Conservation (phyloP, 2,797 vertebrate genomes). For the Vespertilio murinus region DNA sequence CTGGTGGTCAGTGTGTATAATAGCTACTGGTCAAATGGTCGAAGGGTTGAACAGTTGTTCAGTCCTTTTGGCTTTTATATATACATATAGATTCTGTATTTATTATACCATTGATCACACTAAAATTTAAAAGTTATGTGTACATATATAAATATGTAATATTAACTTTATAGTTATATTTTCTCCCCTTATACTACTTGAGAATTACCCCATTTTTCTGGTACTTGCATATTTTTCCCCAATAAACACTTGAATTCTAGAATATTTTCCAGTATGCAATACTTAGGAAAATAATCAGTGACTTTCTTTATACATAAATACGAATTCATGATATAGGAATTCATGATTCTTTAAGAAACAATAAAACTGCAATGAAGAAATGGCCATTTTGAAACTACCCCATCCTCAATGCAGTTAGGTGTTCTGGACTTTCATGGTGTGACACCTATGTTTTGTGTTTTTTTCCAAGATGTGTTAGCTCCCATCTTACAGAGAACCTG, state of each 20-base stretch:
- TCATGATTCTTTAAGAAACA: not conserved
- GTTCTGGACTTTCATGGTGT: not conserved
- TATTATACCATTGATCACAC: not conserved
- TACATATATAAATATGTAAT: not conserved
- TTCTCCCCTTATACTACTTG: not conserved
- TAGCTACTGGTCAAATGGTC: too few relatives aligned
- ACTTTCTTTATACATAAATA: not conserved
- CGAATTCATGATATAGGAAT: not conserved
- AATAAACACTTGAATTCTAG: not conserved
- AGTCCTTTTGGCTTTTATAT: too few relatives aligned
- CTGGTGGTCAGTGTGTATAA: too few relatives aligned
- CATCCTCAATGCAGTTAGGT: not conserved
- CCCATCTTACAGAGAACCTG: not conserved
- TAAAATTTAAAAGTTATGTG: not conserved
- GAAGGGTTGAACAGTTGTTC: too few relatives aligned
- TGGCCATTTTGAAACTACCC: not conserved
- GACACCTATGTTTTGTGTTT: too few relatives aligned
- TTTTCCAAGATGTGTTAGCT: not conserved
- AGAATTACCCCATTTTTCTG: not conserved
- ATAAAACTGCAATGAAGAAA: not conserved
- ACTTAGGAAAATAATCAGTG: not conserved
- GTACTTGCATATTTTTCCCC: not conserved
- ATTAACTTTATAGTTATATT: not conserved
- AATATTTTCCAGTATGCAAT: not conserved
- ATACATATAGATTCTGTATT: not conserved